Base-by-base conservation (phyloP, 2,113 vertebrate genomes). In the Aphyosemion australe region DNA sequence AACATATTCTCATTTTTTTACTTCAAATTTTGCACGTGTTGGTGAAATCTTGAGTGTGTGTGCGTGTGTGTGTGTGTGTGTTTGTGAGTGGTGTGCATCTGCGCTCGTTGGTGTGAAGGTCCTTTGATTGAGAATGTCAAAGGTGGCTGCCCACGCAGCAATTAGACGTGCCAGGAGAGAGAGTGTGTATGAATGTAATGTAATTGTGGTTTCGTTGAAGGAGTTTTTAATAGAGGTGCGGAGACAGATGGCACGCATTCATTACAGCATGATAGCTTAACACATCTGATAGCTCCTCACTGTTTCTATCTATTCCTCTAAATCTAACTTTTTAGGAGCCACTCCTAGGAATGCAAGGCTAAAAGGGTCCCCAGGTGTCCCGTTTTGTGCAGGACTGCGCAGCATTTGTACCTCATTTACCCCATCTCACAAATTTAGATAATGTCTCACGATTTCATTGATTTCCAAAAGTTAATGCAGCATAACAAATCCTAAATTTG, bases 61-160 rank as follows among this genome's bases (percentile, higher is more conserved):
- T 73, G 13, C 55, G 51, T 34, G 47, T 34, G 41, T 21, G 1
- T n/a, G 1, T 14, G 11, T 20, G 16, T 32, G 39, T 73, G 14
- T 58, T 48, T 34, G 47, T 34, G 41, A 51, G 59, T 0, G 2
- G n/a, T 37, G 1, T 21, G 12, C 47, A 48, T 71, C 57, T 62
- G 49, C 51, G 51, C 55, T 41, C 5, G 2, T 26, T 65, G 61
- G 78, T 79, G 86, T 79, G 80, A 85, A 85, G 62, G 79, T 84
- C 74, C 74, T 88, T 78, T 85, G 83, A 87, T 80, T 80, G 83
- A 80, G 74, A 55, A 58, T 76, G 79, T 82, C 78, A 86, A 82
- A 87, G 89, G 87, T 86, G 75, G 65, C 77, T 57, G 57, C 78
- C 86, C 70, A 91, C 88, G 49, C 82, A 71, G 71, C 82, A 88